A percentile compares a stretch with the other conserved stretches of the same genome.
Conservation (phyloP, 2,113 vertebrate genomes). For the Rhipidura dahli region DNA sequence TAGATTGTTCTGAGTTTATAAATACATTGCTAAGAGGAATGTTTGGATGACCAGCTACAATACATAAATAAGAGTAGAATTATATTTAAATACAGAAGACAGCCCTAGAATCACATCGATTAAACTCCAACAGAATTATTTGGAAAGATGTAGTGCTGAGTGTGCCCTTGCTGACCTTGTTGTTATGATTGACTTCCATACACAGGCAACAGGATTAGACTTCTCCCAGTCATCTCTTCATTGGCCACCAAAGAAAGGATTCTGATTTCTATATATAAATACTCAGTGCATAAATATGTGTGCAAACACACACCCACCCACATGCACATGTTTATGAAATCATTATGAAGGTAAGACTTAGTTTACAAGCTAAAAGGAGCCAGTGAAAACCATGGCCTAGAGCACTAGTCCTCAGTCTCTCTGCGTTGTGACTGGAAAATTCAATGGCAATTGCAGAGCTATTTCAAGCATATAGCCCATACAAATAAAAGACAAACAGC, state of each 20-base stretch:
- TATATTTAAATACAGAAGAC: not conserved
- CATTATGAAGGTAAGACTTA: not conserved
- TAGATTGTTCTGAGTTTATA: not conserved
- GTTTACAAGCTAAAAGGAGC: not conserved
- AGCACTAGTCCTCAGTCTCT: not conserved
- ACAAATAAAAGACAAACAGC: not conserved
- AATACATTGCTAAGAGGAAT: not conserved
- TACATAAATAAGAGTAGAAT: not conserved
- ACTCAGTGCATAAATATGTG: accelerated
- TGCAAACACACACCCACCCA: not conserved
- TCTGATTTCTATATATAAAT: not conserved
- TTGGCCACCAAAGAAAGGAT: not conserved
- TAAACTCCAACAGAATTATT: not conserved
- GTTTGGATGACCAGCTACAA: not conserved
- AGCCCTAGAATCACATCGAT: not conserved
- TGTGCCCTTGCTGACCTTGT: not conserved
- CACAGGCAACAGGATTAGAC: not conserved
- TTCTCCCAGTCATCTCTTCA: not conserved
- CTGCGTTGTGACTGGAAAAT: not conserved
- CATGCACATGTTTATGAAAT: not conserved
- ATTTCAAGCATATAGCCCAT: not conserved
- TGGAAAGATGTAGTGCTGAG: not conserved
- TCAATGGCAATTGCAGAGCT: not conserved
- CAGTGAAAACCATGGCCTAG: not conserved
- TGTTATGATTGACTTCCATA: not conserved